Base-by-base conservation (phyloP, 2,888 invertebrate species). In the Mycogona germanica region DNA sequence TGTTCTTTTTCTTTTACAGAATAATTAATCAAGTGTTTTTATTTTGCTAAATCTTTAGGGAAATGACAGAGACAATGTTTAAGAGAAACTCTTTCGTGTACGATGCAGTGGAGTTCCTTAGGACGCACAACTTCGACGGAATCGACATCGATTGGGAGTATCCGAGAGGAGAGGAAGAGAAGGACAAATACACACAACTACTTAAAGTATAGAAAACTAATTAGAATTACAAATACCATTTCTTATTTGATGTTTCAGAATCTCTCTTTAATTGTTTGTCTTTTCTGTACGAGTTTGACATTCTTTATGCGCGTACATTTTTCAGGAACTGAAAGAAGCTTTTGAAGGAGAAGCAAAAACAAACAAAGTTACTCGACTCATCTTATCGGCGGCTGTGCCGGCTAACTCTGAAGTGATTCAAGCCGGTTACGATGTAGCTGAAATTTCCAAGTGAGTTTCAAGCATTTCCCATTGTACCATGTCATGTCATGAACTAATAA, bases 21-120 rank as follows among this genome's bases (percentile, higher is more conserved):
- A n/a, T n/a, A n/a, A 21, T 5, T 23, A 23, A n/a, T n/a, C n/a
- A n/a, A n/a, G n/a, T n/a, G n/a, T n/a, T n/a, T n/a, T n/a, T n/a
- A n/a, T n/a, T n/a, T n/a, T n/a, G n/a, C n/a, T n/a, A n/a, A n/a
- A 19, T 37, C 2, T 91, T 89, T 76, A 89, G 88, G 73, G 89
- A 91, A 67, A 75, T 92, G 40, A 91, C 91, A 0, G 83, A 84
- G 56, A 92, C 88, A 67, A 84, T 86, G 3, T 91, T 86, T 78
- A 78, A 91, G 44, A 91, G 91, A 88, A 91, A 91, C 68, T 88
- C 89, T 67, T 93, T 93, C 67, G 91, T 92, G 3, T 93, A 92
- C 67, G 88, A 91, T 69, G 87, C 91, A 19, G 91, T 92, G 56
- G 91, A 93, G 62, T 92, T 91, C 73, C 75, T 93, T 49, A 75